Percentiles rank a stretch among this genome's conserved stretches.
Evolutionary conservation across 2,113 vertebrate species (phyloP).

Genomic region (Neogobius melanostomus): DNA sequence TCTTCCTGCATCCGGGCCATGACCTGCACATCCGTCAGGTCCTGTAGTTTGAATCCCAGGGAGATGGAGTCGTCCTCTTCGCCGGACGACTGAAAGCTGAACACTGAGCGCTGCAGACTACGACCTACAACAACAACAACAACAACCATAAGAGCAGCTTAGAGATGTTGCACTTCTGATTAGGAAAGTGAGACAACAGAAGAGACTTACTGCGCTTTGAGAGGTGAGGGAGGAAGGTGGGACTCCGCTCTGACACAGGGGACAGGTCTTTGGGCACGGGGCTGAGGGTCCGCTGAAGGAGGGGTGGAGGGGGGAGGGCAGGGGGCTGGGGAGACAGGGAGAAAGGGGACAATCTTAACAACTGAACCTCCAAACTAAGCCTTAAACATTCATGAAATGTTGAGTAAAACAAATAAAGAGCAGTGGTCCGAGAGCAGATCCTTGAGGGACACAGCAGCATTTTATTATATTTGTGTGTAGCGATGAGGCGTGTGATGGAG

Average conservation of each 20-base stretch:
- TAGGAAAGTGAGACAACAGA: too few species aligned
- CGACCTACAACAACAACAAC: slow-evolving; percentile 76
- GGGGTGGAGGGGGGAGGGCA: slow-evolving; percentile 54
- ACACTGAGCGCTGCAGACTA: slow-evolving; percentile 70
- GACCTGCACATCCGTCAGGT: slow-evolving; percentile 95
- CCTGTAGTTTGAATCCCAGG: slow-evolving; percentile 93
- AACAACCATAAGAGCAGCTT: not conserved
- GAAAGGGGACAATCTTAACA: not conserved
- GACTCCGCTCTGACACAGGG: slow-evolving; percentile 56
- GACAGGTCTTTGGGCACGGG: slow-evolving; percentile 61
- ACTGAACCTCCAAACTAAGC: too few species aligned
- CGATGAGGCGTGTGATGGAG: not conserved
- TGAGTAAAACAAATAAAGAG: not conserved
- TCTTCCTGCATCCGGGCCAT: slow-evolving; percentile 98
- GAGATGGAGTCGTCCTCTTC: slow-evolving; percentile 88
- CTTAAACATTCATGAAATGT: not conserved
- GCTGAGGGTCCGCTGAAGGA: slow-evolving; percentile 52
- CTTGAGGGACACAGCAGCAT: not conserved
- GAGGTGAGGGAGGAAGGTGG: slow-evolving; percentile 65
- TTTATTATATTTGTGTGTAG: not conserved
- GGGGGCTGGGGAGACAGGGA: slow-evolving; percentile 32
- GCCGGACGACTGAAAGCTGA: slow-evolving; percentile 84
- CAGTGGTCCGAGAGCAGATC: not conserved
- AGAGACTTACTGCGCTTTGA: slow-evolving; percentile 58
- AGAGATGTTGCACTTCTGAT: too few species aligned